Conservation (phyloP, 2,113 vertebrate species). For the Ascaphus truei region DNA sequence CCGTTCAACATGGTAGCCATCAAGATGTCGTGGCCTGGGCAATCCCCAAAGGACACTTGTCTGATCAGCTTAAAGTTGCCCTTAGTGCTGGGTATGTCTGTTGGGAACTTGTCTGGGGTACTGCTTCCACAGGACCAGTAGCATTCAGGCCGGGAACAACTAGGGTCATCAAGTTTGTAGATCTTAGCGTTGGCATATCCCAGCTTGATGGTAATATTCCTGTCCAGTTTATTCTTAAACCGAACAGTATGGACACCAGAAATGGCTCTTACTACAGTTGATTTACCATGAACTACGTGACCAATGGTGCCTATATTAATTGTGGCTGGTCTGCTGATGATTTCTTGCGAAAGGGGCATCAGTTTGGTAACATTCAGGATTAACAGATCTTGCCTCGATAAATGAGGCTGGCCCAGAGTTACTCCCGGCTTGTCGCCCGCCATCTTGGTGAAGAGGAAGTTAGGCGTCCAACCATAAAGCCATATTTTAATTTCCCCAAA, state of each 20-base stretch:
- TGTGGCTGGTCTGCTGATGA: slow-evolving; percentile 96
- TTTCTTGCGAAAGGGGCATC: slow-evolving; percentile 87
- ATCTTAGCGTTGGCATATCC: slow-evolving; percentile 99
- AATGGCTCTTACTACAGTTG: slow-evolving; percentile 96
- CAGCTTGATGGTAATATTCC: slow-evolving; percentile 97
- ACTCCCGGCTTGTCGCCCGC: slow-evolving; percentile 86
- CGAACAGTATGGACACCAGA: slow-evolving; percentile 97
- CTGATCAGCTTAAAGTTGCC: slow-evolving; percentile 96
- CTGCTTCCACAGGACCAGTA: slow-evolving; percentile 94
- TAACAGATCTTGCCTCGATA: slow-evolving; percentile 85
- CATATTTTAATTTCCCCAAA: no score
- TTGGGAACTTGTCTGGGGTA: slow-evolving; percentile 93
- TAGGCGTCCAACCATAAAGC: no score
- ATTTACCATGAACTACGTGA: slow-evolving; percentile 96
- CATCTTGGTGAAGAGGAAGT: slow-evolving; percentile 76
- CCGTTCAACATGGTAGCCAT: slow-evolving; percentile 99
- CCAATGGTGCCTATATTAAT: slow-evolving; percentile 99
- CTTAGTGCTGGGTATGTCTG: slow-evolving; percentile 90
- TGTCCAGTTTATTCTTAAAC: slow-evolving; percentile 98
- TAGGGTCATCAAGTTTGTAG: slow-evolving; percentile 91
- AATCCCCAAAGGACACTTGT: slow-evolving; percentile 97
- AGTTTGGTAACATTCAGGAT: slow-evolving; percentile 85
- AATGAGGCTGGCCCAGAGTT: slow-evolving; percentile 87
- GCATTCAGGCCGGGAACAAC: slow-evolving; percentile 92
- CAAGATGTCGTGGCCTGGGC: slow-evolving; percentile 96